Conservation (phyloP, 1,140 invertebrate species). For the Helicoverpa armigera region DNA sequence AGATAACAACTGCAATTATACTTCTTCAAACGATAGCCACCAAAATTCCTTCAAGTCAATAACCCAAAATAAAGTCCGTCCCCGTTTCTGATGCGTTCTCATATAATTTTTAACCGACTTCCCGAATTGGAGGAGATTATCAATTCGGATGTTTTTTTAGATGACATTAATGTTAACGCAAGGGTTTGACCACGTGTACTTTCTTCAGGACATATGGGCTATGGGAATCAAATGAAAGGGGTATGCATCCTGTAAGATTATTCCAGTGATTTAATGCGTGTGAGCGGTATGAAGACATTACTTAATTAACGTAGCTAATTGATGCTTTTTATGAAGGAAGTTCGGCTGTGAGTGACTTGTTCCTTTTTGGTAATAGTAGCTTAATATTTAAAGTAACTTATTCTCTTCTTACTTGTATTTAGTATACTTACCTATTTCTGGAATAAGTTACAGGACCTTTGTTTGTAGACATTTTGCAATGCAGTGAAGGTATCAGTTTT, state of each 20-base stretch:
- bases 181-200: conserved; percentile 47
- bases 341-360: background rate
- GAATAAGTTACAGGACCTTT: no score
- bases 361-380: background rate
- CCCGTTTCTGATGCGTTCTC: conserved; percentile 36
- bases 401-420: no score
- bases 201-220: conserved; percentile 42
- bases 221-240: conserved; percentile 46
- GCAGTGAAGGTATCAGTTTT: no score
- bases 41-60: conserved; percentile 5
- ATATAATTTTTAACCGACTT: no score
- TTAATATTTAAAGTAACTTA: background rate
- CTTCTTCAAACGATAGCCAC: no score
- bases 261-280: conserved; percentile 40
- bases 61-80: conserved; percentile 17
- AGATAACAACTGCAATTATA: no score
- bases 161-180: conserved; percentile 33
- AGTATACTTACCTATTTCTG: no score
- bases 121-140: no score
- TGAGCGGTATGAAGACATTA: conserved; percentile 25
- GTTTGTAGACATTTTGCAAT: no score
- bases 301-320: conserved; percentile 36
- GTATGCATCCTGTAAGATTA: conserved; percentile 34
- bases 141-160: no score
- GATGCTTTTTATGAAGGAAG: conserved; percentile 2